A percentile compares a stretch with the other conserved stretches of the same genome.
These are phyloP conservation scores for Tapirus indicus DNA, from an alignment of 2,797 vertebrate species.

Conservation along the genomic window DNA sequence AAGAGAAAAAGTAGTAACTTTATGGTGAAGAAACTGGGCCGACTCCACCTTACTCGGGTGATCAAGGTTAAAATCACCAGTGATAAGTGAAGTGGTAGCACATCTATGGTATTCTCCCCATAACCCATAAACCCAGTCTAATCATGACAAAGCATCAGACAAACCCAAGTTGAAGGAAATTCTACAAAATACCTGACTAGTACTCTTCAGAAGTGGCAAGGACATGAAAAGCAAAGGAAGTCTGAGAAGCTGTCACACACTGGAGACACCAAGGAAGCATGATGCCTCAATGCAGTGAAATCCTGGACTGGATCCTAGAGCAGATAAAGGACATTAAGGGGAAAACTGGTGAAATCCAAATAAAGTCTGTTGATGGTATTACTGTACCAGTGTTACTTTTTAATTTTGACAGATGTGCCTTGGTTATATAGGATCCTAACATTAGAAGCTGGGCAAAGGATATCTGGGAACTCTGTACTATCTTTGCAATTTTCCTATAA, in stretches of 20 bases:
- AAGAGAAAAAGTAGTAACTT: neutral
- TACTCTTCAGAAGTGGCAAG: too few relatives aligned
- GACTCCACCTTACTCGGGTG: neutral
- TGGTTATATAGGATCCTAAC: neutral
- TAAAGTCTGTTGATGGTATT: neutral
- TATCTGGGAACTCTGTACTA: neutral
- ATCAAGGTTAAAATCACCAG: neutral
- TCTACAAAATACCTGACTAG: too few relatives aligned
- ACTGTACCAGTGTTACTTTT: neutral
- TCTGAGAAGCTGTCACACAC: neutral
- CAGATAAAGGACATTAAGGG: neutral
- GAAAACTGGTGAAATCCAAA: neutral
- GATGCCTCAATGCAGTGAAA: neutral
- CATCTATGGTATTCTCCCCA: neutral
- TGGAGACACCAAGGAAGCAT: neutral
- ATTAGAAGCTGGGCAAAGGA: neutral
- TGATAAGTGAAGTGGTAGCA: neutral
- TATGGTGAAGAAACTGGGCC: neutral
- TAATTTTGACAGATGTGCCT: neutral
- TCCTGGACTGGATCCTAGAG: neutral
- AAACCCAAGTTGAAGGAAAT: neutral
- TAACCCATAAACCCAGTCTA: neutral
- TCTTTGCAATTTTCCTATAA: neutral
- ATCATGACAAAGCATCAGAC: neutral
- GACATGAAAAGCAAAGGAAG: neutral